A percentile compares a stretch with the other conserved stretches of the same genome.
Evolutionary conservation across 2,113 vertebrate genomes (phyloP).

Genomic region (Ailurus styani): DNA sequence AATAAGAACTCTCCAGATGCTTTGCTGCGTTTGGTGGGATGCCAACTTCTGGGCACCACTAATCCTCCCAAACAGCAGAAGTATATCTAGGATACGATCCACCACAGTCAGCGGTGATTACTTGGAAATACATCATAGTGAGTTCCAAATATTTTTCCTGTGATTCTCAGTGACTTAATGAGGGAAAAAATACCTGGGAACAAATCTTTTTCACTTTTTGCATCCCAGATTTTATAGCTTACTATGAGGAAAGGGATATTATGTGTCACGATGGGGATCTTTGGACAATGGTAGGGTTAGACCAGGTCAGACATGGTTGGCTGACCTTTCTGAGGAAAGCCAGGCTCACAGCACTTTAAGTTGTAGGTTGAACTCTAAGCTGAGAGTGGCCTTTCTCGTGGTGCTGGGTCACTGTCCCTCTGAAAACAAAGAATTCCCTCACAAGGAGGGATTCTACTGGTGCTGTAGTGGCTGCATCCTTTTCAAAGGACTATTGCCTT

Average conservation of each 20-base stretch:
- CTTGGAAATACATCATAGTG: not conserved
- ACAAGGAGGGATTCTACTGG: not conserved
- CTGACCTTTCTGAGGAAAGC: not conserved
- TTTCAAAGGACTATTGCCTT: not conserved
- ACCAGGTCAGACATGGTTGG: not conserved
- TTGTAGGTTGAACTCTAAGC: not conserved
- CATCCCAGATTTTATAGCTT: not conserved
- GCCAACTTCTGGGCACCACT: not conserved
- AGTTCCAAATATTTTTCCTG: not conserved
- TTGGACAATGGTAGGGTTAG: not conserved
- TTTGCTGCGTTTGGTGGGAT: not conserved
- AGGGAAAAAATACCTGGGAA: not conserved
- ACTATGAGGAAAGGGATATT: not conserved
- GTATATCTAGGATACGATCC: not conserved
- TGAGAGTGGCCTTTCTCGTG: not conserved
- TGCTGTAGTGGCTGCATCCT: not conserved
- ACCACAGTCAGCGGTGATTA: not conserved
- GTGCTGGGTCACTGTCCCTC: not conserved
- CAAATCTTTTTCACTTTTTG: not conserved
- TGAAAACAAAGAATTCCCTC: not conserved
- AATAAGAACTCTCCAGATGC: not conserved
- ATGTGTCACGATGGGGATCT: not conserved
- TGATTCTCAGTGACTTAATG: not conserved
- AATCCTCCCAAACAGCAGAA: not conserved
- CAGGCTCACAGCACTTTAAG: not conserved